Evolutionary conservation across 35 echinoderm and acorn worm genomes (phyloP), one percentile per base, ranked within the genome.

Genomic region (Ophioderma brevispina): DNA sequence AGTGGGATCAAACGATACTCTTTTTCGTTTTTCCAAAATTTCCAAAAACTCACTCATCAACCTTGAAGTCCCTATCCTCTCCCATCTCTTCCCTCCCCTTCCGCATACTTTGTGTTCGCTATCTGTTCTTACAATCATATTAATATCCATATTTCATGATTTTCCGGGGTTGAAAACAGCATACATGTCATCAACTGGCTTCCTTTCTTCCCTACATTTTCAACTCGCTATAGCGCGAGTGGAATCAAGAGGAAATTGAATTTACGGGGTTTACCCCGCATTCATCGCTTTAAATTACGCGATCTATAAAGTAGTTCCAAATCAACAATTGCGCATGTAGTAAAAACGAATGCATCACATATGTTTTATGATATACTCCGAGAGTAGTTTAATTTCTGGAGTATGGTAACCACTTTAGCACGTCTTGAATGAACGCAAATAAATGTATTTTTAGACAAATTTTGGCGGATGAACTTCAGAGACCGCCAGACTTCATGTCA

Each of bases 41-140:
- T 23, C 41, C 39, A 0, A 90, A 96, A 82, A 96, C 94, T 96
- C 80, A 96, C 94, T 90, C 94, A 64, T 96, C 91, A 79, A 96
- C 59, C 63, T 78, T 86, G 55, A 81, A 90, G 30, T 94, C 92
- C 86, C 88, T 96, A 87, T 96, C 87, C 87, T 96, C 94, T 91
- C 92, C 93, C 91, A n/a, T n/a, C 88, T 96, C 81, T 96, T 83
- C 87, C 93, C 94, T 91, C 92, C 93, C 91, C 81, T 91, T 76
- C 85, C 30, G 28, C 76, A 87, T 87, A 77, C 21, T 36, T 75
- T 35, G n/a, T 76, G 34, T 25, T 25, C n/a, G 59, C 59, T 70
- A 70, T 70, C 59, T 70, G 59, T 70, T 87, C 64, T 64, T 87
- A 77, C 77, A 70, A 38, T 49, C 85, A 70, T 76, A 77, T 70